Evolutionary conservation across 2,888 invertebrate species (phyloP).

Genomic region (Melipona bicolor): DNA sequence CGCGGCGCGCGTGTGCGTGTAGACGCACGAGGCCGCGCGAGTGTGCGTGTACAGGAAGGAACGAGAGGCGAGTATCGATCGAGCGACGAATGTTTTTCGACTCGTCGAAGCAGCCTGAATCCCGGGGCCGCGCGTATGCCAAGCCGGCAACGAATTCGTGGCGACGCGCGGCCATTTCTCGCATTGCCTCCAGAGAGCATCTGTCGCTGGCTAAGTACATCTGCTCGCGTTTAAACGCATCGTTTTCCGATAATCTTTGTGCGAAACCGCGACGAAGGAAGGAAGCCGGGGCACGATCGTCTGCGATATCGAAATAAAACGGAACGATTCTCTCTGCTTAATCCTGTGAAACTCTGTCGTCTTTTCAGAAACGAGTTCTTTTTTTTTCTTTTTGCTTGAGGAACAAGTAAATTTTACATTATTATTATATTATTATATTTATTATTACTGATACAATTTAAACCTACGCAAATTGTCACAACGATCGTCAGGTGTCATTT

Average conservation of each 20-base stretch:
- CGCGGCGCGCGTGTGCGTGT: neutral
- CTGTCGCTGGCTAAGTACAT: constrained; percentile 58
- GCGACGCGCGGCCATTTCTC: constrained; percentile 52
- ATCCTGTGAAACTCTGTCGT: neutral
- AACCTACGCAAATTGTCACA: too few species aligned
- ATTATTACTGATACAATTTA: too few species aligned
- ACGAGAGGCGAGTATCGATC: constrained; percentile 46
- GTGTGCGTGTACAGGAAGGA: constrained; percentile 2
- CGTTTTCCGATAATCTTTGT: constrained; percentile 59
- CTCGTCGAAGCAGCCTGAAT: constrained; percentile 35
- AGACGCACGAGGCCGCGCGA: neutral
- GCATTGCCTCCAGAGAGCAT: constrained; percentile 50
- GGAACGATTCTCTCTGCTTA: too few species aligned
- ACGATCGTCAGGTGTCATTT: too few species aligned
- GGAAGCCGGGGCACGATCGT: constrained; percentile 9
- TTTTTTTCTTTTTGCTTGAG: neutral
- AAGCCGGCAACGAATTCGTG: constrained; percentile 54
- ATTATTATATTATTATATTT: too few species aligned
- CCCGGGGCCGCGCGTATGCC: constrained; percentile 39
- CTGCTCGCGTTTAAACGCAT: constrained; percentile 60
- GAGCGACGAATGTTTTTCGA: constrained; percentile 37
- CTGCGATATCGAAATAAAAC: neutral
- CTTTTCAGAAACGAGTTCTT: neutral
- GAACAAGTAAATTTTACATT: too few species aligned
- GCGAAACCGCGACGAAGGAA: constrained; percentile 12